Percentiles rank a stretch among this genome's conserved stretches.
Conservation (phyloP, 1,140 invertebrate species). For the Asobara japonica region DNA sequence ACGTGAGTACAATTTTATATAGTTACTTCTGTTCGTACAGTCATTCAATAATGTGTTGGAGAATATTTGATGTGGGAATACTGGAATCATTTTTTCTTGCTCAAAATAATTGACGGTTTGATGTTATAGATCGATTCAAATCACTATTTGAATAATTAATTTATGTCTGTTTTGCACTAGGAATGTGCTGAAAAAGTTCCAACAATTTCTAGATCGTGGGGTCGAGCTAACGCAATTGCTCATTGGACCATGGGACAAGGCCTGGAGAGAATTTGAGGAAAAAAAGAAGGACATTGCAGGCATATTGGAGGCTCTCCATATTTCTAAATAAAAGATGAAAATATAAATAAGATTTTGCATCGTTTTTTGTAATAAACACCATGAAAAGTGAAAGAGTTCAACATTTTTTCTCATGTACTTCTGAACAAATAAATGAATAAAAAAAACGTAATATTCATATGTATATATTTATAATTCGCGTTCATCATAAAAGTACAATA, state of each 20-base stretch:
- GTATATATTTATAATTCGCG: slow-evolving; percentile 61
- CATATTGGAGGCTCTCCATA: neutral
- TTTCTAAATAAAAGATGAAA: neutral
- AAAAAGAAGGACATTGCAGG: slow-evolving; percentile 41
- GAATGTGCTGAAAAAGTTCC: slow-evolving; percentile 45
- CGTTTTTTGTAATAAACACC: neutral
- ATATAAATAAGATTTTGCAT: neutral
- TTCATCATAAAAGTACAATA: slow-evolving; percentile 66
- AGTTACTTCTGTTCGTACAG: slow-evolving; percentile 27
- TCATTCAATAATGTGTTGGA: neutral
- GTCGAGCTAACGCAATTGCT: slow-evolving; percentile 52
- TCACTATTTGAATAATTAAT: slow-evolving; percentile 6
- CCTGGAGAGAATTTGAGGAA: slow-evolving; percentile 47
- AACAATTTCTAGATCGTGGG: slow-evolving; percentile 44
- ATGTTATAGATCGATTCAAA: neutral
- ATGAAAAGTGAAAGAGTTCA: neutral
- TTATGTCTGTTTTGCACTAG: slow-evolving; percentile 43
- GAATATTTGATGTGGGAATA: neutral
- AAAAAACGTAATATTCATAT: slow-evolving; percentile 40
- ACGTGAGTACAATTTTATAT: slow-evolving; percentile 46
- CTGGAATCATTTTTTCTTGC: too few species aligned
- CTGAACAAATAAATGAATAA: neutral
- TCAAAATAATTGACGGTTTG: neutral
- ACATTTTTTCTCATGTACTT: neutral
- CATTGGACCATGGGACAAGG: slow-evolving; percentile 55